phyloP scores from a whole-genome alignment of 92 coral and sea anemone species.

The Metridium senile region DNA sequence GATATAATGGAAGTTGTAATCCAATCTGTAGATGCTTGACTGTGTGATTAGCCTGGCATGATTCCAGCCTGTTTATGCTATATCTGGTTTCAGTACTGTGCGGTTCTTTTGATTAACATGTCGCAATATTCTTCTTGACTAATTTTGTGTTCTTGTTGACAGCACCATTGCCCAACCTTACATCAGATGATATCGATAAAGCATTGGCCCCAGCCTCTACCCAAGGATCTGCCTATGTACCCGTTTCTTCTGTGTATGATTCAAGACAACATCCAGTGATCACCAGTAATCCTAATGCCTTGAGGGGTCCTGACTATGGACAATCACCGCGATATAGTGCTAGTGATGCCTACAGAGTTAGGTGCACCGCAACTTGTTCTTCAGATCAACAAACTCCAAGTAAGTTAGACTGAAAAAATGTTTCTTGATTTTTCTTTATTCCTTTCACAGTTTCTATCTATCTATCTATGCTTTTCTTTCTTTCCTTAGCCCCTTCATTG shows the following conservation, averaged over 20 bases:
- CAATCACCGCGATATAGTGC: slow-evolving; percentile 57
- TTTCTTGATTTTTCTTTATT: not conserved
- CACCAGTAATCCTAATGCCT: slow-evolving; percentile 74
- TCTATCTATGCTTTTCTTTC: not conserved
- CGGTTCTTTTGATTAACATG: slow-evolving; percentile 10
- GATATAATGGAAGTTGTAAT: not conserved
- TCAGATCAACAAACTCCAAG: slow-evolving; percentile 36
- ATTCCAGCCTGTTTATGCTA: not conserved
- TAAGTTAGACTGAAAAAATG: slow-evolving; percentile 16
- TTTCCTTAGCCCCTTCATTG: not conserved
- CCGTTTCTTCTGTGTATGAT: slow-evolving; percentile 72
- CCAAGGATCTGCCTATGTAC: slow-evolving; percentile 66
- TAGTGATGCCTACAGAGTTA: slow-evolving; percentile 45
- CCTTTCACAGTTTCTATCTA: not conserved
- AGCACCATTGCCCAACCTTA: slow-evolving; percentile 98
- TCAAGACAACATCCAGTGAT: slow-evolving; percentile 83
- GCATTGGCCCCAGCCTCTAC: slow-evolving; percentile 93
- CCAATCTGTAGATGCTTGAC: not conserved
- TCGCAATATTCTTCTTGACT: slow-evolving; percentile 7
- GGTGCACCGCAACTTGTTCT: slow-evolving; percentile 31
- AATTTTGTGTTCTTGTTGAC: not conserved
- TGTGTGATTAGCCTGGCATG: not conserved
- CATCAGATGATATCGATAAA: slow-evolving; percentile 96
- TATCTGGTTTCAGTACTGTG: not conserved
- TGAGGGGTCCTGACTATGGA: slow-evolving; percentile 59